Evolutionary conservation across 2,888 invertebrate genomes (phyloP).

Genomic region (Drosophila testacea): DNA sequence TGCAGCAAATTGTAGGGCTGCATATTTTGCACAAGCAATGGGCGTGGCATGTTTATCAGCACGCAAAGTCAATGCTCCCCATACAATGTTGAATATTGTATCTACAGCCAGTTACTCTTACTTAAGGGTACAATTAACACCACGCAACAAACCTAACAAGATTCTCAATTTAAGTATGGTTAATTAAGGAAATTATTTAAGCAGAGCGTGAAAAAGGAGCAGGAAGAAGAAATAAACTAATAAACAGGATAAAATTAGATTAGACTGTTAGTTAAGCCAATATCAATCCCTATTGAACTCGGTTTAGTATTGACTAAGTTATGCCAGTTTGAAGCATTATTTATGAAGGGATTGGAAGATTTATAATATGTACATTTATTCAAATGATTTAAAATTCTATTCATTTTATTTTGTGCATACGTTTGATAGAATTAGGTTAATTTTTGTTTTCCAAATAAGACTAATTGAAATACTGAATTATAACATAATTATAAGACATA

Average conservation of each 20-base stretch:
- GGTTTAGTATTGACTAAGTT: not conserved
- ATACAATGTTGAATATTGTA: slow-evolving; percentile 9
- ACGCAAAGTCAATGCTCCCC: slow-evolving; percentile 38
- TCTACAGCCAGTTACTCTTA: slow-evolving; percentile 19
- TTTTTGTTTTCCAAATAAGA: too few relatives aligned
- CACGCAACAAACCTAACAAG: slow-evolving; percentile 28
- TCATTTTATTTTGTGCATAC: too few relatives aligned
- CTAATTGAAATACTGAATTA: too few relatives aligned
- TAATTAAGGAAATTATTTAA: not conserved
- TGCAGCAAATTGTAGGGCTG: slow-evolving; percentile 65
- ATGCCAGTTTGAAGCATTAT: too few relatives aligned
- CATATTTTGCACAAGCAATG: slow-evolving; percentile 41
- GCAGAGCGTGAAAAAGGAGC: not conserved
- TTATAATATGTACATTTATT: too few relatives aligned
- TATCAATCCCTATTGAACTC: not conserved
- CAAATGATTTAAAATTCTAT: too few relatives aligned
- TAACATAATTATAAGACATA: too few relatives aligned
- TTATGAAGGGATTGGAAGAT: too few relatives aligned
- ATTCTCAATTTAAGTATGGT: slow-evolving; percentile 4
- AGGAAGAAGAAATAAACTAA: not conserved
- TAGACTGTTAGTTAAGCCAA: too few relatives aligned
- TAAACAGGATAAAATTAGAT: too few relatives aligned
- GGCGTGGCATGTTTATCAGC: slow-evolving; percentile 55
- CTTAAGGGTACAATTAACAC: slow-evolving; percentile 21
- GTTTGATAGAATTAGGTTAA: too few relatives aligned